Conservation (phyloP, 2,113 vertebrate genomes). For the Motacilla alba region DNA sequence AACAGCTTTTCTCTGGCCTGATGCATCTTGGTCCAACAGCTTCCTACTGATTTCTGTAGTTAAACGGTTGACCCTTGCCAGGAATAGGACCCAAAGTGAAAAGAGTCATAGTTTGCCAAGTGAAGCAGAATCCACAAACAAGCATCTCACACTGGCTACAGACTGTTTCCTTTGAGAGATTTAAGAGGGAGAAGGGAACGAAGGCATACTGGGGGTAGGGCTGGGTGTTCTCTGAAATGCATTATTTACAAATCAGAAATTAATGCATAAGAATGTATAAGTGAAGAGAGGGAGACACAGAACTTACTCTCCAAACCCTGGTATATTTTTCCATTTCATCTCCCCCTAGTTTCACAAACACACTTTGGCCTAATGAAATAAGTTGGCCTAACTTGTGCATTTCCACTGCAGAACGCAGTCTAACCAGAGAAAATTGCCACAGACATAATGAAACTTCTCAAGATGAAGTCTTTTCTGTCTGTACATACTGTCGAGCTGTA, state of each 20-base stretch:
- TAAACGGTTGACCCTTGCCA: constrained; percentile 49
- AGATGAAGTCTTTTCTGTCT: not conserved
- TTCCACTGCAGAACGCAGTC: not conserved
- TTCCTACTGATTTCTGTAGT: constrained; percentile 51
- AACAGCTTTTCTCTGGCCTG: constrained; percentile 34
- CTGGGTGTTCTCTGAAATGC: not conserved
- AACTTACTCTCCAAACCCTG: not conserved
- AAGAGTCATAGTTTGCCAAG: constrained; percentile 32
- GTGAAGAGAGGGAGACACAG: not conserved
- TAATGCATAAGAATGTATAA: not conserved
- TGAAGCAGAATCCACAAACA: constrained; percentile 56
- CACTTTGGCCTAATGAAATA: fast-evolving
- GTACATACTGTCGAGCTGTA: not conserved
- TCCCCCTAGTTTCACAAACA: not conserved
- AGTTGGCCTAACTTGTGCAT: not conserved
- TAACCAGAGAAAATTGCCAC: not conserved
- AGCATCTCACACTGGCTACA: constrained; percentile 12
- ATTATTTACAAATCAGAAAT: not conserved
- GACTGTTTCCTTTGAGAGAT: not conserved
- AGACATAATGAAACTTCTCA: not conserved
- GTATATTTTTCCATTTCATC: not conserved
- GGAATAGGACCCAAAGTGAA: constrained; percentile 42
- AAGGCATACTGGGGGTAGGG: not conserved
- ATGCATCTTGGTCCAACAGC: constrained; percentile 21
- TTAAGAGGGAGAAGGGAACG: not conserved